These are phyloP conservation scores for Gymnosoma rotundatum DNA, from an alignment of 2,888 invertebrate species.

Conservation along the genomic window DNA sequence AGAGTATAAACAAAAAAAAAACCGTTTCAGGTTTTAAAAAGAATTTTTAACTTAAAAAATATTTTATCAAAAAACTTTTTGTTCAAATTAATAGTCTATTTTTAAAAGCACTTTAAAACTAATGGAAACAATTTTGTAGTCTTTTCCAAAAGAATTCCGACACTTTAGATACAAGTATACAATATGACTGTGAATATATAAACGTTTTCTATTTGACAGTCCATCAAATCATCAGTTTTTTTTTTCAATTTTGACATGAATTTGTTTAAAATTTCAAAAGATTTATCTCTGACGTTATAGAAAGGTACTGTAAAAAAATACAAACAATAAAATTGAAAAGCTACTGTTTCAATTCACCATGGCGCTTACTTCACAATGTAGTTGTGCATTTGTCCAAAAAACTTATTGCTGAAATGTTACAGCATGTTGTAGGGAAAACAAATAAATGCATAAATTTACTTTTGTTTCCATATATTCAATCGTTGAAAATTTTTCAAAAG, in stretches of 20 bases:
- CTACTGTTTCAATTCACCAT: not conserved
- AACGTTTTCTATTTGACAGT: not conserved
- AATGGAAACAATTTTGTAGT: not conserved
- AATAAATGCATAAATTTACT: not conserved
- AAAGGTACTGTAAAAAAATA: not conserved
- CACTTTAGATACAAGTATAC: not conserved
- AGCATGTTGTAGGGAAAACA: not conserved
- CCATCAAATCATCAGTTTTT: not conserved
- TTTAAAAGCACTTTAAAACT: not conserved
- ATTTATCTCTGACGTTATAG: not conserved
- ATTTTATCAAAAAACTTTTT: not conserved
- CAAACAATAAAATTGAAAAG: not conserved
- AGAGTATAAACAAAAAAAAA: not conserved
- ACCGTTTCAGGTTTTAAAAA: not conserved
- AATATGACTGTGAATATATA: not conserved
- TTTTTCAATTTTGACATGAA: not conserved
- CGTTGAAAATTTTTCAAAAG: not conserved
- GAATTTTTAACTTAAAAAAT: not conserved
- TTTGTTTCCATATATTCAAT: not conserved
- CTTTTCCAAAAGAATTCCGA: not conserved
- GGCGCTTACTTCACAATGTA: not conserved
- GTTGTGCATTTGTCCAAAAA: too few species aligned
- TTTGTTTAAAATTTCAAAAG: too few species aligned
- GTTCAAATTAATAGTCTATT: not conserved
- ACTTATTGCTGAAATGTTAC: not conserved